These are phyloP conservation scores for Euwallacea similis DNA, from an alignment of 1,140 invertebrate species.

Conservation along the genomic window DNA sequence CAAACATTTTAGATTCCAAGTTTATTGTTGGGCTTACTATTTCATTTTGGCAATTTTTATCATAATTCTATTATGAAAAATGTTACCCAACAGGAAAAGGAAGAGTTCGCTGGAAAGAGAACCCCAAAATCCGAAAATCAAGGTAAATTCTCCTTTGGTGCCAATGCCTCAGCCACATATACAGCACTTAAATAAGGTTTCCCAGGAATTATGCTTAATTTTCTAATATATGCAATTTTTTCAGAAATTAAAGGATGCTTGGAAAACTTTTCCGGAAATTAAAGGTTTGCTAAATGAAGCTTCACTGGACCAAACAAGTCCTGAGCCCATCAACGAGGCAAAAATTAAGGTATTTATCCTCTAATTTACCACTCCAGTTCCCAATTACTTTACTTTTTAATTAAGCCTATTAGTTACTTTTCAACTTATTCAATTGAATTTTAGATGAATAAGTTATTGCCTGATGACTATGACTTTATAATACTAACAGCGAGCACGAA, in stretches of 20 bases:
- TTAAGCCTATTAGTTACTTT: not conserved
- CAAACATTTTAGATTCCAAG: conserved; percentile 3
- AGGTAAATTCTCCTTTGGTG: not conserved
- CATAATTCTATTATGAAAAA: not conserved
- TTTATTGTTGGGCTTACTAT: not conserved
- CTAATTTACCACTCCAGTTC: no score
- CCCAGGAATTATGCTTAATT: not conserved
- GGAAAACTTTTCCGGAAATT: not conserved
- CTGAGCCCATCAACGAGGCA: not conserved
- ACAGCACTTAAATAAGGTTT: no score
- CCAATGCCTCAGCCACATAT: not conserved
- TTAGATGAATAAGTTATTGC: not conserved
- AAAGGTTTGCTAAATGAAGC: not conserved
- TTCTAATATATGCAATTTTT: not conserved
- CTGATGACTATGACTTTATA: not conserved
- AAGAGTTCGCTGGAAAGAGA: not conserved
- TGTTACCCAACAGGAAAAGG: not conserved
- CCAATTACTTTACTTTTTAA: no score
- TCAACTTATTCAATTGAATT: not conserved
- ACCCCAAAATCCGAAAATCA: not conserved
- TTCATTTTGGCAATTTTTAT: not conserved
- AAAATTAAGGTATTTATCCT: not conserved
- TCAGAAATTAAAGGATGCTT: not conserved
- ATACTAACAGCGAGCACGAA: not conserved
- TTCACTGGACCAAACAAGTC: not conserved